Percentiles rank a stretch among this genome's conserved stretches.
These are phyloP conservation scores for Sphenopsis melanotis DNA, from an alignment of 2,797 vertebrate genomes.

Conservation along the genomic window DNA sequence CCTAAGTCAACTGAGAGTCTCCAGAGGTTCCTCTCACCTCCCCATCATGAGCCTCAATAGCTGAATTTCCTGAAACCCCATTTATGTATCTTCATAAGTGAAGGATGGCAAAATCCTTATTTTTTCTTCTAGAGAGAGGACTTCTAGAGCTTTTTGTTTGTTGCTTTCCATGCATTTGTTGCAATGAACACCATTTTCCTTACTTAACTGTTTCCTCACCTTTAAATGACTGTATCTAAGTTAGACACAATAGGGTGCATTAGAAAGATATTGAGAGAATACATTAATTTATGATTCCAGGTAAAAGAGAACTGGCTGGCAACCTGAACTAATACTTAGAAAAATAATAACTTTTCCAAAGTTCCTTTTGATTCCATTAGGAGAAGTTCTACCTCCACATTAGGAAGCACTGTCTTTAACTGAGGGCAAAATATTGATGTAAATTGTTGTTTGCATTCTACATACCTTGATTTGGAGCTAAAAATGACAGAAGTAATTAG, in stretches of 20 bases:
- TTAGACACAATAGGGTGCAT: neutral
- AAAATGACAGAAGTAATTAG: neutral
- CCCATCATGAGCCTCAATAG: neutral
- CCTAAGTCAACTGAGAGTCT: neutral
- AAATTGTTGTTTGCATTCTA: neutral
- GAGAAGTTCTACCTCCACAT: neutral
- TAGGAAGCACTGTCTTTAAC: neutral
- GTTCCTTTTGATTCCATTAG: neutral
- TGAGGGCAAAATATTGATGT: neutral
- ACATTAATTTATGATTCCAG: neutral
- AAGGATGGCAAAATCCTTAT: neutral
- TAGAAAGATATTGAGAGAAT: neutral
- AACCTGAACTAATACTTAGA: neutral
- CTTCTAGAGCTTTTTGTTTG: neutral
- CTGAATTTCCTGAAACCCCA: neutral
- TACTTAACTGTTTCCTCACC: neutral
- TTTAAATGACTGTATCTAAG: neutral
- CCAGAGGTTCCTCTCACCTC: neutral
- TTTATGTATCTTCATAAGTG: neutral
- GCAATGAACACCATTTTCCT: neutral
- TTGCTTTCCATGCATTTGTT: neutral
- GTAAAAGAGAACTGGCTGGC: neutral
- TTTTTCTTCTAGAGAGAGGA: neutral
- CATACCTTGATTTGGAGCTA: neutral
- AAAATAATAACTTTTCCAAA: neutral